A percentile compares a stretch with the other conserved stretches of the same genome.
phyloP scores from a whole-genome alignment of 2,888 invertebrate species.

The Drosophila kuntzei region DNA sequence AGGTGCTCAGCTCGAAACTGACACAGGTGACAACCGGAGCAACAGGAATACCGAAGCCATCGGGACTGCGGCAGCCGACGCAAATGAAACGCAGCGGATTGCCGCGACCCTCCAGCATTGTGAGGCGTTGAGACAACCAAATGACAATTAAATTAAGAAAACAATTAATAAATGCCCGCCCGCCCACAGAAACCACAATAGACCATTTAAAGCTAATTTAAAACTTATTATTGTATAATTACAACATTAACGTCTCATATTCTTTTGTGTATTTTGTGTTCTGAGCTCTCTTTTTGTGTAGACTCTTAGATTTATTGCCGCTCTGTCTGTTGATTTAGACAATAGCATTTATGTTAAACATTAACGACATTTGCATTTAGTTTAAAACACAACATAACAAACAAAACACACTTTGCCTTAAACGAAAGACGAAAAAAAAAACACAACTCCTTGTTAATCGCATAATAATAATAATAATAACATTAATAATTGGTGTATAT shows the following conservation, averaged over 20 bases:
- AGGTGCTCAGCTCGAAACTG: slow-evolving; percentile 59
- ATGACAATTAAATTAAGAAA: slow-evolving; percentile 11
- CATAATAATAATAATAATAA: slow-evolving; percentile 12
- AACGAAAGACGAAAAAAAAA: slow-evolving; percentile 16
- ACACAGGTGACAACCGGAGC: slow-evolving; percentile 78
- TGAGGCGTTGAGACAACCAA: slow-evolving; percentile 74
- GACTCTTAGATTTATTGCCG: slow-evolving; percentile 13
- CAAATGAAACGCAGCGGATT: slow-evolving; percentile 84
- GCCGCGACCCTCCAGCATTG: slow-evolving; percentile 82
- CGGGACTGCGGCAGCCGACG: slow-evolving; percentile 83
- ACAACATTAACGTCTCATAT: background rate
- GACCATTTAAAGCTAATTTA: slow-evolving; percentile 8
- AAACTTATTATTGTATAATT: background rate
- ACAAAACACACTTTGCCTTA: slow-evolving; percentile 52
- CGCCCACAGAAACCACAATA: slow-evolving; percentile 6
- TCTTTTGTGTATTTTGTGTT: slow-evolving; percentile 18
- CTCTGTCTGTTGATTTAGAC: slow-evolving; percentile 24
- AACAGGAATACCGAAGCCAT: slow-evolving; percentile 84
- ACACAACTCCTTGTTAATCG: slow-evolving; percentile 31
- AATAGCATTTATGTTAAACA: slow-evolving; percentile 25
- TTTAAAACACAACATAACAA: slow-evolving; percentile 16
- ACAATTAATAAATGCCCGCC: slow-evolving; percentile 6
- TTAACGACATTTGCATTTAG: slow-evolving; percentile 32
- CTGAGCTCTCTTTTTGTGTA: slow-evolving; percentile 15
- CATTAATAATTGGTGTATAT: slow-evolving; percentile 54